A percentile compares a stretch with the other conserved stretches of the same genome.
Conservation (phyloP, 2,113 vertebrate species). For the Oryzias curvinotus region DNA sequence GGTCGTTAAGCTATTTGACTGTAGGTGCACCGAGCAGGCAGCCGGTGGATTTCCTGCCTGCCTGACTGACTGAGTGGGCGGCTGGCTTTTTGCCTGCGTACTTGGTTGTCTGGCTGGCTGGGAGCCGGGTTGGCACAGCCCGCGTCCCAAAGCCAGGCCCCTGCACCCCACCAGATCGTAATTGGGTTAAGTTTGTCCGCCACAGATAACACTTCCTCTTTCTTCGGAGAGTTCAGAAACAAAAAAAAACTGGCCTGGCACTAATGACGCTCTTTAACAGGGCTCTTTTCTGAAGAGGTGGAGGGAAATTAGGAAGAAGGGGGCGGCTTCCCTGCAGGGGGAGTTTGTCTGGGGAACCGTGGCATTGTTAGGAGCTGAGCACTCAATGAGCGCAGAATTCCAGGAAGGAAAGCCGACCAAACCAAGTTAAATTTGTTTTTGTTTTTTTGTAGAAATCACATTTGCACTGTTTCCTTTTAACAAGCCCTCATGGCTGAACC, state of each 20-base stretch:
- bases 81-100: conserved; percentile 47
- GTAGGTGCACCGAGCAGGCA: conserved; percentile 7
- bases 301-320: conserved; percentile 78
- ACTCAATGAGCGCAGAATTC: conserved; percentile 41
- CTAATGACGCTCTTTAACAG: conserved; percentile 81
- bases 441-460: conserved; percentile 45
- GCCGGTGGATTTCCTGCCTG: conserved; percentile 29
- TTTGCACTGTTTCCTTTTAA: conserved; percentile 57
- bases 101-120: conserved; percentile 44
- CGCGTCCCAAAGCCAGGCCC: conserved; percentile 70
- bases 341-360: conserved; percentile 62
- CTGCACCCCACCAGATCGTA: conserved; percentile 78
- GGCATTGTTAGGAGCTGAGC: conserved; percentile 71
- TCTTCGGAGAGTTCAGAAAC: conserved; percentile 76
- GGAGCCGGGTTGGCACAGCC: conserved; percentile 61
- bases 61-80: conserved; percentile 40
- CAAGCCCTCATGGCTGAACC: conserved; percentile 35
- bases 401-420: conserved; percentile 43
- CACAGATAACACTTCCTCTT: conserved; percentile 84
- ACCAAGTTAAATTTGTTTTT: conserved; percentile 58
- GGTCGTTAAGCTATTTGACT: conserved; percentile 2
- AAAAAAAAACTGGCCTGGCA: conserved; percentile 70
- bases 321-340: conserved; percentile 74
- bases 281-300: conserved; percentile 79
- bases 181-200: conserved; percentile 86